Percentiles rank a stretch among this genome's conserved stretches.
Conservation (phyloP, 2,888 invertebrate genomes). For the Cheilosia urbana region DNA sequence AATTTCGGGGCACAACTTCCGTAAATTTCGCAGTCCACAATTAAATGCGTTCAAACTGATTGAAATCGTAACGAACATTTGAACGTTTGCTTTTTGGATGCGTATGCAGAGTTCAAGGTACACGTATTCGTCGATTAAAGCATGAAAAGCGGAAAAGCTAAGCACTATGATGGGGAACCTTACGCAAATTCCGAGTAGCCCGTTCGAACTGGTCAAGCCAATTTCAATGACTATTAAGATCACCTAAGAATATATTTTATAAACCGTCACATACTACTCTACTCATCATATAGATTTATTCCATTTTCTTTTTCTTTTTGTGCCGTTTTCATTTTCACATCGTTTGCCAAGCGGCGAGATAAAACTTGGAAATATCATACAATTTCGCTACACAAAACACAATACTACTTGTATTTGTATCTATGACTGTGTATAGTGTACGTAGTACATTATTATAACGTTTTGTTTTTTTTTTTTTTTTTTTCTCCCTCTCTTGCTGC, state of each 20-base stretch:
- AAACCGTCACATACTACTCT: conserved; percentile 76
- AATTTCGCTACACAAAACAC: conserved; percentile 55
- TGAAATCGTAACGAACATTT: conserved; percentile 39
- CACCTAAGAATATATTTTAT: conserved; percentile 73
- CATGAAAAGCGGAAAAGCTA: conserved; percentile 26
- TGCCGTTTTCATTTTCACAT: conserved; percentile 68
- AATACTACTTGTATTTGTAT: conserved; percentile 34
- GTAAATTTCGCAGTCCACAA: conserved; percentile 26
- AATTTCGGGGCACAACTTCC: conserved; percentile 31
- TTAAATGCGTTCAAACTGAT: conserved; percentile 37
- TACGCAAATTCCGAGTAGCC: conserved; percentile 81
- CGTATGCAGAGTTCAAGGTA: conserved; percentile 6
- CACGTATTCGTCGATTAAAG: not conserved
- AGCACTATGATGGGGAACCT: conserved; percentile 72
- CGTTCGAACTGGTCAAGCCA: conserved; percentile 82
- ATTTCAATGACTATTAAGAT: conserved; percentile 80
- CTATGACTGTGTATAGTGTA: conserved; percentile 3
- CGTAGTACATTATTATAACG: not conserved
- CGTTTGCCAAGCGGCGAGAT: conserved; percentile 59
- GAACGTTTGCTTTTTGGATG: conserved; percentile 34
- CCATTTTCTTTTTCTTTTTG: conserved; percentile 61
- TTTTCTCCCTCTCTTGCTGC: conserved; percentile 19
- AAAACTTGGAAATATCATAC: conserved; percentile 67
- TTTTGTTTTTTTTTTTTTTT: conserved; percentile 43
- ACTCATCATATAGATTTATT: conserved; percentile 76